phyloP scores from a whole-genome alignment of 2,113 vertebrate species.

The Syngnathoides biaculeatus region DNA sequence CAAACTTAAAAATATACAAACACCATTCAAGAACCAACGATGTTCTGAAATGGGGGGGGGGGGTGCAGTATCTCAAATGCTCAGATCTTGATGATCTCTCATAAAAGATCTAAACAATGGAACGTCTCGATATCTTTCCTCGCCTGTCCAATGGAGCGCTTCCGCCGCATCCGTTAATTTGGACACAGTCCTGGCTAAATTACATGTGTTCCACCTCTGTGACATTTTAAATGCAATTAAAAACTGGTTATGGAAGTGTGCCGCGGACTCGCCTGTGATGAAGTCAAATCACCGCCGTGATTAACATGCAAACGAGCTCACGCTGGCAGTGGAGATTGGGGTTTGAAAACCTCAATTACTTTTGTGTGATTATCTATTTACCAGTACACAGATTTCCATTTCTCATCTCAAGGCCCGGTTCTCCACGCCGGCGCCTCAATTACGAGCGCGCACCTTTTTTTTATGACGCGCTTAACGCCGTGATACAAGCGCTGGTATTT shows the following conservation, averaged over 20 bases:
- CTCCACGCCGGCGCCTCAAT: slow-evolving; percentile 80
- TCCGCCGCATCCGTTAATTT: slow-evolving; percentile 85
- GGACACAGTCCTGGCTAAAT: slow-evolving; percentile 98
- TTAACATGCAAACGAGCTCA: slow-evolving; percentile 99
- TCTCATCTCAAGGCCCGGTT: slow-evolving; percentile 86
- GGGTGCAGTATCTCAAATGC: neutral
- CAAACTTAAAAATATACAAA: too few relatives aligned
- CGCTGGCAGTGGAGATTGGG: slow-evolving; percentile 99
- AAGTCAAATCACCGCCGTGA: slow-evolving; percentile 94
- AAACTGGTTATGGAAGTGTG: slow-evolving; percentile 94
- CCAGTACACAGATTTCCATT: slow-evolving; percentile 99
- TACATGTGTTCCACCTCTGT: slow-evolving; percentile 98
- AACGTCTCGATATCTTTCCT: slow-evolving; percentile 55
- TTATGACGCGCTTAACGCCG: slow-evolving; percentile 63
- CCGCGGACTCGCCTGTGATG: slow-evolving; percentile 91
- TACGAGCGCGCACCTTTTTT: slow-evolving; percentile 73
- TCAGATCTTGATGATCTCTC: slow-evolving; percentile 30
- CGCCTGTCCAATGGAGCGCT: slow-evolving; percentile 67
- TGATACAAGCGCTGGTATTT: slow-evolving; percentile 57
- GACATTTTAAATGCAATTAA: slow-evolving; percentile 99
- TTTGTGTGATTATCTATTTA: slow-evolving; percentile 99
- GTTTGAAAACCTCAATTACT: slow-evolving; percentile 99
- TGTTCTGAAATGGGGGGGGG: too few relatives aligned
- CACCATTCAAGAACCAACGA: too few relatives aligned
- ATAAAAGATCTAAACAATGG: slow-evolving; percentile 72